A percentile compares a stretch with the other conserved stretches of the same genome.
Evolutionary conservation across 2,797 vertebrate species (phyloP).

Genomic region (Danio jaintianensis): DNA sequence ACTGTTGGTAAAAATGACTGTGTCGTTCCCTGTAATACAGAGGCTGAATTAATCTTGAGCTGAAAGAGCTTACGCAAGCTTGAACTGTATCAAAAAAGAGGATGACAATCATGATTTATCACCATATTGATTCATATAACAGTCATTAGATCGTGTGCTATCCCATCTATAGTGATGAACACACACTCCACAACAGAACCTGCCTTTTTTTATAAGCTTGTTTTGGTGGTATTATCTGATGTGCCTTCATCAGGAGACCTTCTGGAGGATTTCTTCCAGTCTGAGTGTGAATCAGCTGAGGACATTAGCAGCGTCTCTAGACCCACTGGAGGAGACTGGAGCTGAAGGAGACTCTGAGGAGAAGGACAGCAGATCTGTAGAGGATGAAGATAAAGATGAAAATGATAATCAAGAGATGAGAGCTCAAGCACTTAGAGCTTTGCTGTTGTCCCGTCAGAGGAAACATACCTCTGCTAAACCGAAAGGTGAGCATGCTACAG

Average conservation of each 20-base stretch:
- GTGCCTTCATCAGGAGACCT: conserved; percentile 83
- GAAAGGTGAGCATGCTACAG: conserved; percentile 59
- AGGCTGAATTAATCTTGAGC: too few relatives aligned
- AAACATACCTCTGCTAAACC: conserved; percentile 68
- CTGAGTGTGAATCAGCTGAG: conserved; percentile 81
- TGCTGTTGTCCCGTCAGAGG: conserved; percentile 76
- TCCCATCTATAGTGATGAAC: too few relatives aligned
- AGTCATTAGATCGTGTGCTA: too few relatives aligned
- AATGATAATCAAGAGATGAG: conserved; percentile 67
- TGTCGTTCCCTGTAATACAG: too few relatives aligned
- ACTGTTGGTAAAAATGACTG: too few relatives aligned
- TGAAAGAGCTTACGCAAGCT: too few relatives aligned
- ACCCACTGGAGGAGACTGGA: conserved; percentile 57
- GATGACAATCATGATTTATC: too few relatives aligned
- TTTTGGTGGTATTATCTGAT: background rate
- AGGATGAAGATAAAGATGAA: conserved; percentile 49
- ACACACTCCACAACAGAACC: too few relatives aligned
- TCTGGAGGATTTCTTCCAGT: conserved; percentile 93
- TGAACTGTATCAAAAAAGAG: too few relatives aligned
- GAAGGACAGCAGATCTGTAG: background rate
- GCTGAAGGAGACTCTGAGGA: conserved; percentile 33
- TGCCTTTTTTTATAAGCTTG: too few relatives aligned
- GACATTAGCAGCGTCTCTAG: conserved; percentile 77
- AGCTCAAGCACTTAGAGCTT: conserved; percentile 75
- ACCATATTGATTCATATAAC: too few relatives aligned